Percentiles rank a stretch among this genome's conserved stretches.
Conservation (phyloP, 2,113 vertebrate species). For the Cyanocitta stelleri region DNA sequence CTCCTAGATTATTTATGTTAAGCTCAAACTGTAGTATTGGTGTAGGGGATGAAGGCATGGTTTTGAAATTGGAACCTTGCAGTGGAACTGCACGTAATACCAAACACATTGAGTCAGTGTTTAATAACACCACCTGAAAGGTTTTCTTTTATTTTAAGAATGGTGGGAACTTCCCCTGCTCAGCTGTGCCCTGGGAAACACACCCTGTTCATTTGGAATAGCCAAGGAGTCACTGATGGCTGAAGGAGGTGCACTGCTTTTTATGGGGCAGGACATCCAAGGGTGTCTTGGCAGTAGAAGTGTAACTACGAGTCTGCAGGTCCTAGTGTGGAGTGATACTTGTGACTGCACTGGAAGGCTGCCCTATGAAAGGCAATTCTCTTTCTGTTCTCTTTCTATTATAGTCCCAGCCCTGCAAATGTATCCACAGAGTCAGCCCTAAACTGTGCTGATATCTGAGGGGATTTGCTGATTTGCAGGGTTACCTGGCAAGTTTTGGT, state of each 20-base stretch:
- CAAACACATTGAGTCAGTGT: neutral
- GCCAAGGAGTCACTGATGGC: neutral
- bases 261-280: neutral
- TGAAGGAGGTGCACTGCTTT: neutral
- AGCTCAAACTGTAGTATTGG: neutral
- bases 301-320: neutral
- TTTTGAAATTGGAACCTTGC: conserved; percentile 36
- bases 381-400: neutral
- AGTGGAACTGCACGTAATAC: neutral
- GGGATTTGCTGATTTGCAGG: neutral
- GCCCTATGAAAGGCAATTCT: neutral
- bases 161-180: neutral
- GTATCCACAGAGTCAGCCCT: neutral
- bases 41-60: neutral
- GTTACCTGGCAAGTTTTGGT: neutral
- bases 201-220: neutral
- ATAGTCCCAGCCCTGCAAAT: neutral
- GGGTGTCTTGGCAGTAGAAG: neutral
- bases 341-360: neutral
- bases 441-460: neutral
- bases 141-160: neutral
- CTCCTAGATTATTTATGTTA: neutral
- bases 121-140: neutral
- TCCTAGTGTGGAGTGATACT: neutral
- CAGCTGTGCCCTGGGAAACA: neutral